These are phyloP conservation scores for Sipha maydis DNA, from an alignment of 2,888 invertebrate species.

Conservation along the genomic window DNA sequence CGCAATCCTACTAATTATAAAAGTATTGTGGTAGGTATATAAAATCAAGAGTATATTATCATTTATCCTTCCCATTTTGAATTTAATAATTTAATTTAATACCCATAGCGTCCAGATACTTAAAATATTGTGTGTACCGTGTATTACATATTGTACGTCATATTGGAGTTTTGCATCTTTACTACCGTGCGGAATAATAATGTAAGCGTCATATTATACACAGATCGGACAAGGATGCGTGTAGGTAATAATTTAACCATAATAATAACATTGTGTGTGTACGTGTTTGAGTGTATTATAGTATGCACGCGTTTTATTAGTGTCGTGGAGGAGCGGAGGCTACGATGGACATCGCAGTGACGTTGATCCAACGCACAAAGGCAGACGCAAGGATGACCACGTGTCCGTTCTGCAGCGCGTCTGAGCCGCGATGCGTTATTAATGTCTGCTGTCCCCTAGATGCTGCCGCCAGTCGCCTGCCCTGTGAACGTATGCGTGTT, in stretches of 20 bases:
- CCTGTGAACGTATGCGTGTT: neutral
- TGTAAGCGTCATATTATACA: neutral
- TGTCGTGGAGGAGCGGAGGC: neutral
- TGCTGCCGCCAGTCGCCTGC: neutral
- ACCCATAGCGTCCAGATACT: too few species aligned
- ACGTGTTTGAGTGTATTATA: too few species aligned
- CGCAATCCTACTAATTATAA: too few species aligned
- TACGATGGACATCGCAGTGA: neutral
- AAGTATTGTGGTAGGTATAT: too few species aligned
- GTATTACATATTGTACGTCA: neutral
- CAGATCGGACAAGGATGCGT: neutral
- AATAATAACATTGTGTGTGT: neutral
- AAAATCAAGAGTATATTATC: too few species aligned
- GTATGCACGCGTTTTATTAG: too few species aligned
- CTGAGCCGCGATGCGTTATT: conserved; percentile 30
- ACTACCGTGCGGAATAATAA: neutral
- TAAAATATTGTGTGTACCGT: neutral
- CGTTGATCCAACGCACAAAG: neutral
- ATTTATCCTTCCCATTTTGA: too few species aligned
- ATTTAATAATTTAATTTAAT: too few species aligned
- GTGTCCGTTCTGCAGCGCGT: conserved; percentile 39
- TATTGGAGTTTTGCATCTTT: neutral
- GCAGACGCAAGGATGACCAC: conserved; percentile 48
- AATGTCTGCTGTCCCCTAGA: conserved; percentile 11
- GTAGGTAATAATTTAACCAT: neutral